phyloP scores from a whole-genome alignment of 2,888 invertebrate species.

The Drosophila mimica region DNA sequence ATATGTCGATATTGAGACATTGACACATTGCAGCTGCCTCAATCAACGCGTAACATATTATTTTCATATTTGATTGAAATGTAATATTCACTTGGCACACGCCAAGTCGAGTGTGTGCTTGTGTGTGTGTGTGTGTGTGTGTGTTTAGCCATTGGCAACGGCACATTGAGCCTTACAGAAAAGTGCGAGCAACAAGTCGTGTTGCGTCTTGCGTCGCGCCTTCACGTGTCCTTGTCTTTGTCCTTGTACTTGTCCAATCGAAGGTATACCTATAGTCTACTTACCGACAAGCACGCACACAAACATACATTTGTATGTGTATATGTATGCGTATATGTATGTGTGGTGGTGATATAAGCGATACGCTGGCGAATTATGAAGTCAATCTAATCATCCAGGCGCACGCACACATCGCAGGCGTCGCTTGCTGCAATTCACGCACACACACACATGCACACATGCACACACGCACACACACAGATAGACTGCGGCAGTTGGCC shows the following conservation, averaged over 20 bases:
- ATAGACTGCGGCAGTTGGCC: constrained; percentile 48
- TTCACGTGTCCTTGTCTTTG: constrained; percentile 43
- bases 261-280: background rate
- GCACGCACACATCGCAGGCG: constrained; percentile 44
- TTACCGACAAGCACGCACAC: constrained; percentile 12
- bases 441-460: constrained; percentile 22
- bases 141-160: constrained; percentile 3
- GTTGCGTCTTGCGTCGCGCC: constrained; percentile 1
- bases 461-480: constrained; percentile 6
- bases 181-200: constrained; percentile 47
- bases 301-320: background rate
- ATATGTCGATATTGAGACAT: background rate
- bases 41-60: background rate
- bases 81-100: background rate
- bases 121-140: background rate
- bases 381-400: constrained; percentile 43
- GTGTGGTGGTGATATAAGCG: constrained; percentile 48
- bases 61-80: background rate
- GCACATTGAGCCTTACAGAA: constrained; percentile 3
- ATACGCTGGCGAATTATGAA: constrained; percentile 50
- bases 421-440: background rate
- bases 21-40: background rate
- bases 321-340: background rate
- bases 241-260: constrained; percentile 17
- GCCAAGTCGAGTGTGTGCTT: background rate